Evolutionary conservation across 2,888 invertebrate genomes (phyloP), one percentile per base, ranked within the genome.

Genomic region (Sclerodermus sp.): DNA sequence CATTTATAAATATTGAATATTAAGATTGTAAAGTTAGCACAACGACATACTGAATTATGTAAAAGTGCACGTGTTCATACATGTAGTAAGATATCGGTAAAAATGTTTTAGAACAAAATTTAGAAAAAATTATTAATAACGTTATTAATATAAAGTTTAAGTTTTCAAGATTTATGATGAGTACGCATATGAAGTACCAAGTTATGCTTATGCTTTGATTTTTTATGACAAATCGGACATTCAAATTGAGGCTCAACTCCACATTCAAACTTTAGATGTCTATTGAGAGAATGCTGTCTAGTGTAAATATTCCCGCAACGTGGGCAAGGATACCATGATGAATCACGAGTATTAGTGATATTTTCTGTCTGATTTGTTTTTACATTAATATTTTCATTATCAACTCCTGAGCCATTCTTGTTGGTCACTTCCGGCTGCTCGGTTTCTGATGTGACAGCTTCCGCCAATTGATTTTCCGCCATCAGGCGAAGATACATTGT

Each of bases 181-280:
- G 79, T 79, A 62, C 79, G 67, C 75, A 82, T 79, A 55, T 83
- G 83, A 17, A 81, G 69, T 49, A 79, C 70, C 18, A 83, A 68
- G 66, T 82, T 82, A 67, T 80, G 82, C 64, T 82, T 82, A 78
- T 84, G 79, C 48, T 81, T 80, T 13, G 81, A 85, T 66, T 83
- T 84, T 73, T 84, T 84, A 67, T 83, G 82, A 71, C 86, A 86
- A 63, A 84, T 80, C 32, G 81, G 81, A 58, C 86, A 86, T 57
- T 84, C 82, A 70, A 85, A 85, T 64, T 82, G 82, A 1, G 85
- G 85, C 60, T 83, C 84, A 46, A 81, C 78, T 0, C 84, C 84
- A 61, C 85, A 85, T 64, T 85, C 85, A 68, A 84, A 84, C 50
- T 82, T 80, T 48, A 84, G 80, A 66, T 85, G 85, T 43, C 84